Evolutionary conservation across 2,113 vertebrate species (phyloP).

Genomic region (Girardinichthys multiradiatus): DNA sequence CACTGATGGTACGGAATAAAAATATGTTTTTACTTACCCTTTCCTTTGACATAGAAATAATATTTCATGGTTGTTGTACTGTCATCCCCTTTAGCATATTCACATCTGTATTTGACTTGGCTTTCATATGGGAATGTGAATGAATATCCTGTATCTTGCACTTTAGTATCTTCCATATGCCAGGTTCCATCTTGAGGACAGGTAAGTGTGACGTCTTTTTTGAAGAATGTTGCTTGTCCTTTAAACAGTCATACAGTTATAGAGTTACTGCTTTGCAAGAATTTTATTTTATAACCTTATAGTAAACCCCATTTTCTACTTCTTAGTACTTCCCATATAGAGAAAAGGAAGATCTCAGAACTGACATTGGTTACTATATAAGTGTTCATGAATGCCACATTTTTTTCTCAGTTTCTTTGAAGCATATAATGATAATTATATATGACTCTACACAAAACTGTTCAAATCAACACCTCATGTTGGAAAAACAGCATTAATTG

Average conservation of each 20-base stretch:
- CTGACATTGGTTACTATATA: accelerated
- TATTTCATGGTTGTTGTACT: neutral
- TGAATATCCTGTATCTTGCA: no score
- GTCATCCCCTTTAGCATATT: accelerated
- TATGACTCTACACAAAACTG: accelerated
- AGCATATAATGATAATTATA: accelerated
- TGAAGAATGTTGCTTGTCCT: neutral
- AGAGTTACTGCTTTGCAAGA: neutral
- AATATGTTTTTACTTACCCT: conserved; percentile 54
- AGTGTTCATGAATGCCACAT: accelerated
- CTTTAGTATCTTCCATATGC: no score
- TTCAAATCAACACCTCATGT: neutral
- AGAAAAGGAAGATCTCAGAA: neutral
- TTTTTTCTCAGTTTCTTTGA: accelerated
- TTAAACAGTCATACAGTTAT: neutral
- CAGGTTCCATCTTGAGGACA: accelerated
- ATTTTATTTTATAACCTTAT: neutral
- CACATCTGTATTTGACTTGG: accelerated
- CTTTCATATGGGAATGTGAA: accelerated
- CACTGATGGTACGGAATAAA: accelerated
- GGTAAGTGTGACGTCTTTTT: accelerated
- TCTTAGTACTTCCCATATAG: neutral
- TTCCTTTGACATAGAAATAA: conserved; percentile 68
- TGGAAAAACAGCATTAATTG: neutral
- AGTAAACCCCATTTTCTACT: neutral